These are phyloP conservation scores for Acrossocheilus fasciatus DNA, from an alignment of 2,797 vertebrate genomes.

Conservation along the genomic window DNA sequence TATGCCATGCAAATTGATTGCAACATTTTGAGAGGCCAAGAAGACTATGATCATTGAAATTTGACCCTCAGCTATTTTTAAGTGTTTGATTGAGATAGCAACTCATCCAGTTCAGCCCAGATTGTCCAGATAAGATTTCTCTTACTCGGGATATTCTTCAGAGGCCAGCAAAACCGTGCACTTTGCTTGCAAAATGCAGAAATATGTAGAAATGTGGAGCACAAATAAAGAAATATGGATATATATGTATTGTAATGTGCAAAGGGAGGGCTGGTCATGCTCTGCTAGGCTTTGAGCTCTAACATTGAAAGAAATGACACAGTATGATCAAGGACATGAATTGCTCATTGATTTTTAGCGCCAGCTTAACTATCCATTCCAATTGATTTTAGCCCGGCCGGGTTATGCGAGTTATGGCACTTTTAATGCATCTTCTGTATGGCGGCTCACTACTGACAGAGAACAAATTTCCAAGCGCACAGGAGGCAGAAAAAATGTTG, in stretches of 20 bases:
- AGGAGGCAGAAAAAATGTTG: slow-evolving; percentile 9
- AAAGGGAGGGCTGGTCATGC: slow-evolving; percentile 64
- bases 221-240: slow-evolving; percentile 24
- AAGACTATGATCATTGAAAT: slow-evolving; percentile 75
- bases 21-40: slow-evolving; percentile 76
- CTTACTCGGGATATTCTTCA: slow-evolving; percentile 58
- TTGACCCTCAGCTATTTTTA: slow-evolving; percentile 77
- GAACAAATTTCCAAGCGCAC: slow-evolving; percentile 60
- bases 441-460: slow-evolving; percentile 74
- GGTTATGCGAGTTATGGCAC: slow-evolving; percentile 82
- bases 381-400: slow-evolving; percentile 86
- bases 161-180: slow-evolving; percentile 6
- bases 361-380: slow-evolving; percentile 88
- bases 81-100: slow-evolving; percentile 77
- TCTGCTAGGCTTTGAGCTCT: slow-evolving; percentile 71
- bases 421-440: slow-evolving; percentile 85
- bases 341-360: slow-evolving; percentile 87
- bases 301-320: slow-evolving; percentile 85
- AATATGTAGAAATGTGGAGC: neutral
- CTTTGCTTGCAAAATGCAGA: slow-evolving; percentile 21
- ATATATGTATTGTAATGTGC: slow-evolving; percentile 51
- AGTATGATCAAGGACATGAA: slow-evolving; percentile 87
- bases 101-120: slow-evolving; percentile 72
- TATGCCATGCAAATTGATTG: slow-evolving; percentile 70
- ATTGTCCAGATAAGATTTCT: slow-evolving; percentile 66